These are phyloP conservation scores for Intellagama lesueurii DNA, from an alignment of 2,797 vertebrate genomes.

Conservation along the genomic window DNA sequence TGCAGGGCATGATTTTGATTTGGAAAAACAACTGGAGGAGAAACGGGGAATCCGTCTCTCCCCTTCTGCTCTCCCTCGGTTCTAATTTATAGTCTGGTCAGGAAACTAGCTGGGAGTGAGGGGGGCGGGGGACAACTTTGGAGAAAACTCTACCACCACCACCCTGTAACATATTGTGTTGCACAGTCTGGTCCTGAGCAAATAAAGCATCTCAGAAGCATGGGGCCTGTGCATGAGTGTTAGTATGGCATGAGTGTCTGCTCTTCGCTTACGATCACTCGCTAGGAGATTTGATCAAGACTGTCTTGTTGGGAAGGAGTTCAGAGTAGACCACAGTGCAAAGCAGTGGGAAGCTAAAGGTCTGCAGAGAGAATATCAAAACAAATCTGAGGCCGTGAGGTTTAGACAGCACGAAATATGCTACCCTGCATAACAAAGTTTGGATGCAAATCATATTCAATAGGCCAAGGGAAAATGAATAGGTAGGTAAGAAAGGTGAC, in stretches of 20 bases:
- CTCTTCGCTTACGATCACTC: not conserved
- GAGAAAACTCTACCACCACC: not conserved
- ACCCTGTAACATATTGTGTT: not conserved
- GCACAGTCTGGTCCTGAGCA: not conserved
- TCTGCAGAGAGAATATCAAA: not conserved
- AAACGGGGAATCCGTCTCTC: not conserved
- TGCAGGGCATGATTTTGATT: not conserved
- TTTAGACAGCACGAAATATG: conserved; percentile 5
- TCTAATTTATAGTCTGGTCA: not conserved
- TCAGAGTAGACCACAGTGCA: not conserved
- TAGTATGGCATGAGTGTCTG: not conserved
- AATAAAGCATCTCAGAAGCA: not conserved
- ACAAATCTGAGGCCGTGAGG: not conserved
- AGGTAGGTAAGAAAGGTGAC: not conserved
- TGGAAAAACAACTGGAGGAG: not conserved
- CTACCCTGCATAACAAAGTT: not conserved
- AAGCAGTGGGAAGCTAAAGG: not conserved
- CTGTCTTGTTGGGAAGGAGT: not conserved
- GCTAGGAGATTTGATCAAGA: not conserved
- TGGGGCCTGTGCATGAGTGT: not conserved
- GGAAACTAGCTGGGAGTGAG: too few species aligned
- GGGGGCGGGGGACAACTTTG: not conserved
- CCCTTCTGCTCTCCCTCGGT: not conserved
- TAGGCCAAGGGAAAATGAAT: conserved; percentile 5
- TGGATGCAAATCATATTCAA: not conserved